phyloP scores from a whole-genome alignment of 1,140 invertebrate species.

The Zophobas atratus region DNA sequence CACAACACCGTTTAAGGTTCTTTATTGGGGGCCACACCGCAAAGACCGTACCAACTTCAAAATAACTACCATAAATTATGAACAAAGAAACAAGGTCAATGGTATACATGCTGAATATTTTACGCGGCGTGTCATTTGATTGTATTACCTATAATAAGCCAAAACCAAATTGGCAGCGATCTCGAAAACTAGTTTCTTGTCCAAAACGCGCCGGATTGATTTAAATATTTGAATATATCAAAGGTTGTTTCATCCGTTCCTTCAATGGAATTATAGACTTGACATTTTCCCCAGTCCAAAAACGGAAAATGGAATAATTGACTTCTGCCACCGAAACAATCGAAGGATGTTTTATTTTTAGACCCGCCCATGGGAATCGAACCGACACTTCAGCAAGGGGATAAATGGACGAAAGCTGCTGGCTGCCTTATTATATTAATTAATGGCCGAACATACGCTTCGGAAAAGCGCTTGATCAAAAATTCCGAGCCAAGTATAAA shows the following conservation, averaged over 20 bases:
- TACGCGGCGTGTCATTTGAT: slow-evolving; percentile 20
- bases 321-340: slow-evolving; percentile 3
- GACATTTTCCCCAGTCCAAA: slow-evolving; percentile 8
- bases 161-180: slow-evolving; percentile 35
- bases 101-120: slow-evolving; percentile 34
- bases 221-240: slow-evolving; percentile 13
- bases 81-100: slow-evolving; percentile 40
- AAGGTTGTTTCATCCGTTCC: slow-evolving; percentile 5
- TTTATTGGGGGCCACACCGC: slow-evolving; percentile 19
- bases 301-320: slow-evolving; percentile 6
- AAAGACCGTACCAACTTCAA: slow-evolving; percentile 27
- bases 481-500: not conserved
- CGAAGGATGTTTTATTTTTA: slow-evolving; percentile 1
- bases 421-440: not conserved
- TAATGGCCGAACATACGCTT: not conserved
- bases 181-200: slow-evolving; percentile 20
- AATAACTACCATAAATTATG: slow-evolving; percentile 37
- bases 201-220: not conserved
- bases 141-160: slow-evolving; percentile 26
- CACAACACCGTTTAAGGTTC: slow-evolving; percentile 13
- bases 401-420: not conserved
- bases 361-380: not conserved
- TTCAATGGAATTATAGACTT: slow-evolving; percentile 7
- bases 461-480: slow-evolving; percentile 3
- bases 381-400: not conserved